Evolutionary conservation across 2,888 invertebrate species (phyloP), one percentile per base, ranked within the genome.

Genomic region (Endotricha flammealis): DNA sequence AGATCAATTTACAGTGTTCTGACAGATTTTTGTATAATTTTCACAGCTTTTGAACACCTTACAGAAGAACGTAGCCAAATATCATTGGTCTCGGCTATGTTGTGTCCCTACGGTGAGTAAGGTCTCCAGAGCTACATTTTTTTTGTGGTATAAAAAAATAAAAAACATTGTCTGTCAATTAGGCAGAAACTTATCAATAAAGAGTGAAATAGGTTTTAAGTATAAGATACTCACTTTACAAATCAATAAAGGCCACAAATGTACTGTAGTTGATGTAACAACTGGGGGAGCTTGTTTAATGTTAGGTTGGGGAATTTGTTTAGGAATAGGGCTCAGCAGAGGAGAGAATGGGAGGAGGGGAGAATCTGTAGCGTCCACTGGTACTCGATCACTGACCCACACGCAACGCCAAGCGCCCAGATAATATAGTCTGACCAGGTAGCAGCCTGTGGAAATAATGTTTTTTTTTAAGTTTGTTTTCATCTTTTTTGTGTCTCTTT

Each of bases 311-410:
- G 41, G 12, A n/a, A n/a, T n/a, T n/a, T n/a, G n/a, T 0, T 50
- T 9, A 0, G 65, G 60, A 0, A 51, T 44, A 4, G 50, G 64
- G 11, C 48, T 59, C 12, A 69, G 36, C 0, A 75, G 57, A 0
- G 80, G 83, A 0, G 81, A 73, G 48, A 86, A 86, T 0, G 85
- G 86, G 0, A 86, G 67, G 0, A 86, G 65, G 0, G 86, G 86
- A 1, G 73, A 44, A 1, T 65, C 79, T 0, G 61, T 63, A 0
- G 75, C 73, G 12, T 85, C 83, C 1, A 85, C 69, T 1, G 86
- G 86, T 0, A 86, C 77, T 41, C 69, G 74, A 16, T 86, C 86
- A 37, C 61, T 78, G 10, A 86, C 85, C 85, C 83, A 86, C 1
- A 86, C 64, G 40, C 83, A 83, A 0, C 86, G 68, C 86, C 85